phyloP scores from a whole-genome alignment of 1,140 invertebrate genomes.

The Ctenoplectra terminalis region DNA sequence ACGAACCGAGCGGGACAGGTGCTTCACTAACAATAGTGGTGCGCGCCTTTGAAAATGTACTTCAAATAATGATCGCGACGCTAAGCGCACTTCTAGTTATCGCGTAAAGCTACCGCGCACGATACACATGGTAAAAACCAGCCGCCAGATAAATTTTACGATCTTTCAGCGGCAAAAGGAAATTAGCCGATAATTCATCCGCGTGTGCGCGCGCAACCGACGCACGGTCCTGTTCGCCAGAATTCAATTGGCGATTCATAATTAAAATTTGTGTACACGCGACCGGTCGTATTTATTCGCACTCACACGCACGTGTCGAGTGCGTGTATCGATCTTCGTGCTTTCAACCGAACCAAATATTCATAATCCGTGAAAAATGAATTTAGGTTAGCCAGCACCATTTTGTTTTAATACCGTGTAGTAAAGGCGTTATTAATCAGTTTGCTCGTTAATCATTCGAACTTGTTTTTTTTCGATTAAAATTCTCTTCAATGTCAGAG shows the following conservation, averaged over 20 bases:
- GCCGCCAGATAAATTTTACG: constrained; percentile 25
- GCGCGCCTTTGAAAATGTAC: constrained; percentile 18
- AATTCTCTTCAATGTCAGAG: too few species aligned
- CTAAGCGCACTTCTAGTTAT: constrained; percentile 42
- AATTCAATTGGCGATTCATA: constrained; percentile 41
- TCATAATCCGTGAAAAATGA: constrained; percentile 31
- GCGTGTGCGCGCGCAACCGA: background rate
- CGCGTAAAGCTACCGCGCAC: constrained; percentile 17
- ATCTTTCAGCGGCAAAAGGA: constrained; percentile 35
- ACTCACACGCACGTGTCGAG: background rate
- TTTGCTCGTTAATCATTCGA: constrained; percentile 23
- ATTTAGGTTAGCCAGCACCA: constrained; percentile 7
- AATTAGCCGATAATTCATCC: constrained; percentile 45
- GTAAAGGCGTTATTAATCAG: constrained; percentile 39
- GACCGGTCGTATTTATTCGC: constrained; percentile 29
- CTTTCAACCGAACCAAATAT: constrained; percentile 14
- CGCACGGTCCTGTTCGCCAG: constrained; percentile 1
- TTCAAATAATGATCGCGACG: constrained; percentile 49
- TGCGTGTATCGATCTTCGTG: constrained; percentile 6
- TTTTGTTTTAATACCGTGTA: background rate
- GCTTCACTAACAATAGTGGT: constrained; percentile 49
- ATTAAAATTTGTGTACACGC: constrained; percentile 47
- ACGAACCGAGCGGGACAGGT: constrained; percentile 55
- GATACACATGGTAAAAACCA: background rate
- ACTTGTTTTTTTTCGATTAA: too few species aligned